These are phyloP conservation scores for Rhea pennata DNA, from an alignment of 2,113 vertebrate species.

Conservation along the genomic window DNA sequence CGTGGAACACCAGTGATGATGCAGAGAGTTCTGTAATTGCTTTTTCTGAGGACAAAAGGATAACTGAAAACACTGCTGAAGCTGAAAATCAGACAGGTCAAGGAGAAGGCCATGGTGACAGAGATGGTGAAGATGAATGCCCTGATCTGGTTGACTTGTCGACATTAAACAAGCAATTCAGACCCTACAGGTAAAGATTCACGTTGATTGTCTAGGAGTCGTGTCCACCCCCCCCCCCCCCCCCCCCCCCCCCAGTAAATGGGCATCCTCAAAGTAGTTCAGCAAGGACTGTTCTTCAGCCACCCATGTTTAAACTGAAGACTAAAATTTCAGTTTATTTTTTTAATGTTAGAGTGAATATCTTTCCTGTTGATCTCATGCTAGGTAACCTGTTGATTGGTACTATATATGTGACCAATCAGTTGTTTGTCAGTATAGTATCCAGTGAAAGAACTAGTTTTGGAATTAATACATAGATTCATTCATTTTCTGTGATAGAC, in stretches of 20 bases:
- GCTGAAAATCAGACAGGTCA: background rate
- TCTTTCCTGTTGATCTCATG: background rate
- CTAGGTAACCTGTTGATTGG: background rate
- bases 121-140: slow-evolving; percentile 73
- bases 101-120: background rate
- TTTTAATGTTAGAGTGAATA: background rate
- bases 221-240: background rate
- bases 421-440: background rate
- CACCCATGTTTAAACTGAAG: background rate
- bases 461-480: background rate
- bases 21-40: background rate
- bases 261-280: background rate
- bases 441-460: background rate
- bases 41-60: background rate
- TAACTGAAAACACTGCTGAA: background rate
- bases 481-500: background rate
- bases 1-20: background rate
- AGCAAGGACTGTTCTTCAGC: background rate
- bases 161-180: slow-evolving; percentile 77
- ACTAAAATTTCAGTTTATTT: background rate
- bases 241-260: background rate
- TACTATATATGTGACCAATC: background rate
- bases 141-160: slow-evolving; percentile 81
- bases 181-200: slow-evolving; percentile 73
- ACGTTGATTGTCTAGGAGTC: background rate